These are phyloP conservation scores for Cliona cf. orientalis DNA, from an alignment of 37 sponge, comb jelly and placozoan genomes.

Conservation along the genomic window DNA sequence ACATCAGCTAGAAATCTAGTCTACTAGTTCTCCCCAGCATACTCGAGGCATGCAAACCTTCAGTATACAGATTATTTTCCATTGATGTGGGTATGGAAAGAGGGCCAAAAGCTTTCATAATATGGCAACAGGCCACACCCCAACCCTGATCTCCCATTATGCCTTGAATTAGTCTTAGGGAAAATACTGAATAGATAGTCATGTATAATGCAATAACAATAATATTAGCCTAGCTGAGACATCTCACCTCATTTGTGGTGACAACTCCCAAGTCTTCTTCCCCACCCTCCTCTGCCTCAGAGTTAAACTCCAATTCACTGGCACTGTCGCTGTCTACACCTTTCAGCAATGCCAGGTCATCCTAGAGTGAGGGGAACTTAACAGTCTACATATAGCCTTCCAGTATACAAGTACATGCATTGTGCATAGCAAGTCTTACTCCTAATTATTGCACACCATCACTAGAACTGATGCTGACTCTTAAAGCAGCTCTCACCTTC, in stretches of 20 bases:
- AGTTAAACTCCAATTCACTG: constrained; percentile 37
- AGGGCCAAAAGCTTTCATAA: no score
- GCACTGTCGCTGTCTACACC: constrained; percentile 30
- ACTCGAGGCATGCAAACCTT: no score
- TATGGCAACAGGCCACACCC: no score
- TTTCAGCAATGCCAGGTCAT: constrained; percentile 46
- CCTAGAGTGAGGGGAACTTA: constrained; percentile 14
- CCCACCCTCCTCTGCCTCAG: neutral
- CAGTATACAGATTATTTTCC: no score
- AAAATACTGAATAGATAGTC: no score
- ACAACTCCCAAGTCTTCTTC: constrained; percentile 3
- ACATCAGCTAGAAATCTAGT: neutral
- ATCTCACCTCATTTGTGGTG: neutral
- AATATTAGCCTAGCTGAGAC: neutral
- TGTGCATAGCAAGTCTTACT: neutral
- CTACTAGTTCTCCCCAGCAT: no score
- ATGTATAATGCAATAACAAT: no score
- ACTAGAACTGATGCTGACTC: no score
- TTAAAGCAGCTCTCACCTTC: constrained; percentile 30
- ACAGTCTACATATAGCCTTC: neutral
- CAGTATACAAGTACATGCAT: neutral
- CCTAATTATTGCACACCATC: neutral
- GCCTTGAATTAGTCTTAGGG: no score
- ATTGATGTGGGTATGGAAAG: no score
- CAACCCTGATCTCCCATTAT: no score